phyloP scores from a whole-genome alignment of 2,113 vertebrate species.

The Lonchura striata region DNA sequence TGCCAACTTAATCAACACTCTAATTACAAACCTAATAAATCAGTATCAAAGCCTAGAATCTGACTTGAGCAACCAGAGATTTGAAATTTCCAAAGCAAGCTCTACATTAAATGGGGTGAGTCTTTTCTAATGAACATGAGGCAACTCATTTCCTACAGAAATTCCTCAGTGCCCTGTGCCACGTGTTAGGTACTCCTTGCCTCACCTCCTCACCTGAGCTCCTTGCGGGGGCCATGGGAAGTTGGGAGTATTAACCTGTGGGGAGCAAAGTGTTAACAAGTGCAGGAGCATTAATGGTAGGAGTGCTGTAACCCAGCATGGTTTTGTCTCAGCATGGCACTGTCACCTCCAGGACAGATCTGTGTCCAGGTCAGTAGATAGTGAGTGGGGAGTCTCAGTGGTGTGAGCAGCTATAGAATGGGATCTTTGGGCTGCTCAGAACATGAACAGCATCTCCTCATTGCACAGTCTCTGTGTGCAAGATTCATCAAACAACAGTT shows the following conservation, averaged over 20 bases:
- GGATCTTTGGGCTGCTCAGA: background rate
- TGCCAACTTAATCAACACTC: slow-evolving; percentile 88
- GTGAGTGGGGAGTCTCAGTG: background rate
- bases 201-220: background rate
- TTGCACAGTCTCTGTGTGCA: background rate
- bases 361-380: background rate
- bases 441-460: background rate
- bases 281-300: background rate
- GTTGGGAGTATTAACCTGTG: background rate
- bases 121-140: background rate
- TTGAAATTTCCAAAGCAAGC: slow-evolving; percentile 94
- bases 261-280: background rate
- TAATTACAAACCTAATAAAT: slow-evolving; percentile 94
- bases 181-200: background rate
- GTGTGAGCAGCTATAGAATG: background rate
- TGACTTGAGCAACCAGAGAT: slow-evolving; percentile 85
- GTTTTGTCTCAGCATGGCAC: accelerated
- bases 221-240: background rate
- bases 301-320: background rate
- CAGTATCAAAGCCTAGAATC: slow-evolving; percentile 92
- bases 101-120: slow-evolving; percentile 94
- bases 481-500: background rate
- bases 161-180: background rate
- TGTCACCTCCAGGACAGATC: background rate
- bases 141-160: background rate